Evolutionary conservation across 2,888 invertebrate species (phyloP).

Genomic region (Limnephilus auricula): DNA sequence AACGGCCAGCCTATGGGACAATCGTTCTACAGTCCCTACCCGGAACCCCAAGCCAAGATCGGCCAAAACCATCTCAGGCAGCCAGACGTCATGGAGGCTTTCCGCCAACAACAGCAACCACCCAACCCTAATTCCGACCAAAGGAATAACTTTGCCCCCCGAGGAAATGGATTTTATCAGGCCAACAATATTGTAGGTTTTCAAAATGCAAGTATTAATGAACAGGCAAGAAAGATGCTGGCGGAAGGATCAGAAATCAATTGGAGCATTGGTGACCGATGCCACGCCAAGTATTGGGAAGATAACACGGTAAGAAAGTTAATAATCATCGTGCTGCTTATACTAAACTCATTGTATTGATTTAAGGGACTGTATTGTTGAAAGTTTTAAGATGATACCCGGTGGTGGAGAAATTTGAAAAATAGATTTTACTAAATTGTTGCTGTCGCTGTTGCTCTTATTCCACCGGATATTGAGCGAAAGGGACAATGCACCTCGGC

Average conservation of each 20-base stretch:
- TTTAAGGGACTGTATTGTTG: no score
- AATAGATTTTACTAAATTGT: no score
- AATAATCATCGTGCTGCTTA: background rate
- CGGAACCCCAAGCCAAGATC: constrained; percentile 56
- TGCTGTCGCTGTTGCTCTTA: no score
- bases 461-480: no score
- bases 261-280: constrained; percentile 90
- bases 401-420: no score
- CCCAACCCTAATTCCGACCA: constrained; percentile 54
- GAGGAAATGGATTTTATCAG: constrained; percentile 71
- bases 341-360: background rate
- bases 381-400: no score
- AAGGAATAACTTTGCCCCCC: constrained; percentile 66
- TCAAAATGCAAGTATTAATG: constrained; percentile 77
- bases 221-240: constrained; percentile 77
- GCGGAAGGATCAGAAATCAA: constrained; percentile 76
- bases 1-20: constrained; percentile 60
- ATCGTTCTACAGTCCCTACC: constrained; percentile 61
- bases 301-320: constrained; percentile 85
- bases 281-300: constrained; percentile 95
- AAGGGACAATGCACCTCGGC: no score
- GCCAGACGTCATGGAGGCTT: constrained; percentile 57
- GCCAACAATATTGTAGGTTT: constrained; percentile 75
- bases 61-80: constrained; percentile 55
- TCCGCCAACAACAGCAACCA: constrained; percentile 45